Percentiles rank a stretch among this genome's conserved stretches.
Conservation (phyloP, 92 coral and sea anemone species). For the Diadumene lineata region DNA sequence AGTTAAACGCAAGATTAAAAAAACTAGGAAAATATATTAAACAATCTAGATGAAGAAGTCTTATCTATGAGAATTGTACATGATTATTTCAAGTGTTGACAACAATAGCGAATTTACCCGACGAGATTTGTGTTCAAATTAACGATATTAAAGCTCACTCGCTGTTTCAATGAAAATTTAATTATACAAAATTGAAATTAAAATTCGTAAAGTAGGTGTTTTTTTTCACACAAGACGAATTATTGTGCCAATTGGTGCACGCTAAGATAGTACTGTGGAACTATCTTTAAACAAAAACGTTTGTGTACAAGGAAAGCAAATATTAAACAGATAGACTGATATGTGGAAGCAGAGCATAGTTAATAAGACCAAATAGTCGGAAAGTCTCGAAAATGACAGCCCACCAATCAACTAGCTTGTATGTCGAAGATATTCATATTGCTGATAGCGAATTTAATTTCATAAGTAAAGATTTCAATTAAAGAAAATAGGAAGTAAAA, state of each 20-base stretch:
- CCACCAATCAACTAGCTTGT: conserved; percentile 19
- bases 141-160: background rate
- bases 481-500: conserved; percentile 20
- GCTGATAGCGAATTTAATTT: conserved; percentile 23
- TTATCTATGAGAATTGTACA: too few species aligned
- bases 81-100: conserved; percentile 22
- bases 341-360: background rate
- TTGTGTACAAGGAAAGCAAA: conserved; percentile 7
- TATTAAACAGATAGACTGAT: background rate
- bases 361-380: conserved; percentile 14
- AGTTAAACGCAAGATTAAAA: background rate
- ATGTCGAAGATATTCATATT: conserved; percentile 34
- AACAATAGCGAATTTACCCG: conserved; percentile 6
- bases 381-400: conserved; percentile 9
- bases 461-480: conserved; percentile 38
- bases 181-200: background rate
- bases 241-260: background rate
- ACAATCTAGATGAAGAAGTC: background rate
- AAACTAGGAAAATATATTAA: background rate
- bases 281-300: background rate
- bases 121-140: background rate
- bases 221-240: background rate
- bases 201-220: background rate
- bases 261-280: background rate
- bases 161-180: background rate